Evolutionary conservation across 2,888 invertebrate genomes (phyloP), one percentile per base, ranked within the genome.

Genomic region (Junonia oenone): DNA sequence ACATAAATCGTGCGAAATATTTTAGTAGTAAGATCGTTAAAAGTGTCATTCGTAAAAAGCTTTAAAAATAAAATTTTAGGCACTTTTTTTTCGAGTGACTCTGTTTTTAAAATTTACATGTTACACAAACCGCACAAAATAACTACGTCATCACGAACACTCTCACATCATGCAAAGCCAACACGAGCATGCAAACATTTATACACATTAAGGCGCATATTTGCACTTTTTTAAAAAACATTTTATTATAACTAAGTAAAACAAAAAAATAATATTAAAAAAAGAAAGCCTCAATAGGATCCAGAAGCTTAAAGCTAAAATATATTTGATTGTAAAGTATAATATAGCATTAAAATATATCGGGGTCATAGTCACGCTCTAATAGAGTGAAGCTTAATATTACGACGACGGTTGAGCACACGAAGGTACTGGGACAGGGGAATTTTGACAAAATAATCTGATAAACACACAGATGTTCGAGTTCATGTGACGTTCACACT

Each of bases 401-500:
- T 45, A 58, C 54, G 55, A 53, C 53, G 45, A 49, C 37, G 52
- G 45, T 38, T 50, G 59, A 59, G 51, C 62, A 55, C 61, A 51
- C 53, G 55, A 56, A 45, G 47, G 49, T 49, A 56, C 53, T 49
- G 53, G 61, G 45, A 40, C 59, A 78, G 78, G 68, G 65, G 71
- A 69, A 72, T 66, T 69, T 68, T 75, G 76, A 84, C 81, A 80
- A 68, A 78, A 66, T 59, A 62, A 54, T 72, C 76, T 75, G 73
- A 73, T 79, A 83, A 82, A 87, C 87, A 88, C 88, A 88, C 80
- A 86, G 75, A 85, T 56, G 72, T 72, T 77, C 69, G 80, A 77
- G 75, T 77, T 71, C 74, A 75, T 74, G 72, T 72, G 78, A 73
- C 73, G 72, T 69, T 73, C 79, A 92, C 92, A 92, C 92, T 92